Evolutionary conservation across 2,888 invertebrate species (phyloP), one percentile per base, ranked within the genome.

Genomic region (Mechanitis messenoides): DNA sequence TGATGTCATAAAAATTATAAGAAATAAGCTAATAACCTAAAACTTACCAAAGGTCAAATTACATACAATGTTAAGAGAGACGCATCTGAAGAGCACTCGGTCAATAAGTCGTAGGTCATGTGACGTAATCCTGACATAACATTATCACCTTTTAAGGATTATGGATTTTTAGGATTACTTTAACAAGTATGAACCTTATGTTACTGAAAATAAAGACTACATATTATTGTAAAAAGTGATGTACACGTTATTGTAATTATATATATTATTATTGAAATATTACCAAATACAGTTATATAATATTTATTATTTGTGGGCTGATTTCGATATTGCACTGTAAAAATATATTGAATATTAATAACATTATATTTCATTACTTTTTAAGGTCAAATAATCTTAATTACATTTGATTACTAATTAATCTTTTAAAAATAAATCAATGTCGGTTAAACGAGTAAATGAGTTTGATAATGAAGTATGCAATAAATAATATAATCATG

Each of bases 31-130:
- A 50, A 50, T 50, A 50, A 9, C 50, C 50, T 50, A 50, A 50
- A 50, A 63, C 50, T 12, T 35, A 28, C 56, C 47, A 53, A 46
- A 45, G 60, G 56, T 50, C 59, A 54, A 33, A 35, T 33, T 54
- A 59, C 60, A 55, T 53, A 45, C 47, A 56, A 59, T 62, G 67
- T 64, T 64, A 63, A 59, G 62, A 61, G 58, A 59, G 64, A 65
- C 61, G 56, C 55, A 60, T 56, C 33, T 59, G 62, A 55, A 45
- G 57, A 62, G 63, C 67, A 63, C 59, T 69, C 65, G 67, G 64
- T 68, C 66, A 66, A 65, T 61, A 74, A 68, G 74, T 71, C 75
- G 67, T 71, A 78, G 78, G 75, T 79, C 76, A 75, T 60, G 65
- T 68, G 53, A 71, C 63, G 67, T 68, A 68, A 71, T 61, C 47